phyloP scores from a whole-genome alignment of 2,888 invertebrate species.

The Lithophane leautieri region DNA sequence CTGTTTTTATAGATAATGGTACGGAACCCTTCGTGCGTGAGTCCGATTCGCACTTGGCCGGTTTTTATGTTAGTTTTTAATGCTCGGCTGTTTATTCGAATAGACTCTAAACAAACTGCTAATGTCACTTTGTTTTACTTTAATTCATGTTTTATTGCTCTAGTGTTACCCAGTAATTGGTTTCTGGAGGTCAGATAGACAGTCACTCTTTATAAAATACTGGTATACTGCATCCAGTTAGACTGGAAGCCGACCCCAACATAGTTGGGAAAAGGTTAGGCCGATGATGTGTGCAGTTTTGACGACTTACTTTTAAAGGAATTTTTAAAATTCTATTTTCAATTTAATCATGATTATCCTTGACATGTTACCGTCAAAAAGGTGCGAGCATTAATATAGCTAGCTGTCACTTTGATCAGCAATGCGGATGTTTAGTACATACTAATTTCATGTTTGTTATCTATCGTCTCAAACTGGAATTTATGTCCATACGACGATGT shows the following conservation, averaged over 20 bases:
- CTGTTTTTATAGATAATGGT: too few species aligned
- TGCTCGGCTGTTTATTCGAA: neutral
- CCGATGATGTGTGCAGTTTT: neutral
- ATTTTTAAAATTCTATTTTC: neutral
- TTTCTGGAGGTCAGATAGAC: too few species aligned
- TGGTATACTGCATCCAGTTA: neutral
- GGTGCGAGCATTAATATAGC: neutral
- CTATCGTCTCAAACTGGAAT: neutral
- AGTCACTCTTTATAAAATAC: neutral
- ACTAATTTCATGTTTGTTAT: neutral
- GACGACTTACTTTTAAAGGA: neutral
- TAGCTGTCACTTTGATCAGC: neutral
- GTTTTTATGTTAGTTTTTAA: neutral
- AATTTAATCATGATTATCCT: neutral
- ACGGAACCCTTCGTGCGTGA: too few species aligned
- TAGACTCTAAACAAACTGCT: neutral
- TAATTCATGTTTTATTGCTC: neutral
- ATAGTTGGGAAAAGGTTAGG: too few species aligned
- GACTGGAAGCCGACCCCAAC: neutral
- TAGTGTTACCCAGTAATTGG: neutral
- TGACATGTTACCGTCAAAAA: conserved; percentile 8
- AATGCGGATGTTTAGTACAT: neutral
- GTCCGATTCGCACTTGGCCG: too few species aligned
- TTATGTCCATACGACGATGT: too few species aligned
- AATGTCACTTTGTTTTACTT: neutral